Base-by-base conservation (phyloP, 2,888 invertebrate genomes). In the Trachelus iudaicus region DNA sequence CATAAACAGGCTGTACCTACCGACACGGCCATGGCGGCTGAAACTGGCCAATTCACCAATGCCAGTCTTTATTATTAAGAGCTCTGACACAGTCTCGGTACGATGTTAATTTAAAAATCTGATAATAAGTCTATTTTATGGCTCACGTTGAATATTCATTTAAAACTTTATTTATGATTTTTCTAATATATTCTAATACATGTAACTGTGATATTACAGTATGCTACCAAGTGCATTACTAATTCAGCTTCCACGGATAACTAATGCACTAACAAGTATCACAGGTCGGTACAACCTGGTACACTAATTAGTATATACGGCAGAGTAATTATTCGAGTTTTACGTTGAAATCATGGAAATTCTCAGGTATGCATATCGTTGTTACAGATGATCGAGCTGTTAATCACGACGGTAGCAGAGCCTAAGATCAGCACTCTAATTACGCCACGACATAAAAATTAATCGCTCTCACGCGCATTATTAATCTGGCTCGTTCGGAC, bases 401-500 rank as follows among this genome's bases (percentile, higher is more conserved):
- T 83, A 81, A 81, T 83, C 81, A 81, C 69, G 68, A 33, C 34
- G 69, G 78, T 34, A 73, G 79, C 76, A 75, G 74, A 80, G 79
- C 79, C 79, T 77, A 78, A 76, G 83, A 83, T 79, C 79, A 79
- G 77, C 77, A 78, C 77, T 77, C 78, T 77, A 80, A 81, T 79
- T 80, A 80, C 73, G 77, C 77, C 74, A 34, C 75, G 76, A 80
- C 81, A 77, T 76, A 77, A 83, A 82, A 80, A 83, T 80, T 81
- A 82, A 82, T 82, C 80, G 81, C 78, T 78, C 80, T 75, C 77
- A 76, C 69, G 79, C 74, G 78, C 79, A 78, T 81, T 80, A 81
- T 81, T 81, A 81, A 81, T 81, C 80, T 78, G 79, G 71, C 31
- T 15, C 71, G 11, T 71, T 31, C 71, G 11, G 33, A 75, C 69